These are phyloP conservation scores for Sprattus sprattus DNA, from an alignment of 2,113 vertebrate species.

Conservation along the genomic window DNA sequence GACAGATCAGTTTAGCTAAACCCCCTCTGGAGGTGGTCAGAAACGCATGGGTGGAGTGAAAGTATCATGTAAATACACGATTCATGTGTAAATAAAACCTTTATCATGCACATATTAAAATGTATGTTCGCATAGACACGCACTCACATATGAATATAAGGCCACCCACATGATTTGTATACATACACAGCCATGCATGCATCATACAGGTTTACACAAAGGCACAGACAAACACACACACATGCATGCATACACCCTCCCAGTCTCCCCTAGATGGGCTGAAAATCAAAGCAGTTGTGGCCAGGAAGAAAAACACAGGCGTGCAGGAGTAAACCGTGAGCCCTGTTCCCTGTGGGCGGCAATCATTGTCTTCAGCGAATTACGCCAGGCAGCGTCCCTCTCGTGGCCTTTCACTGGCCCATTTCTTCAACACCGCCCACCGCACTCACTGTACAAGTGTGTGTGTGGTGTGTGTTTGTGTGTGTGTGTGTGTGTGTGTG, in stretches of 20 bases:
- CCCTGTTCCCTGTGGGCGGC: not conserved
- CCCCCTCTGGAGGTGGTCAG: too few species aligned
- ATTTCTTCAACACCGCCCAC: slow-evolving; percentile 9
- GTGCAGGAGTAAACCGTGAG: not conserved
- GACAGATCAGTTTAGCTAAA: too few species aligned
- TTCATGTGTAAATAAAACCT: too few species aligned
- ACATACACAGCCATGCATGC: not conserved
- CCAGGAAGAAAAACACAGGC: not conserved
- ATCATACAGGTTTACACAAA: too few species aligned
- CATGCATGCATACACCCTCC: not conserved
- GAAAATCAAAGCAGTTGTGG: not conserved
- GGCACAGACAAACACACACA: not conserved
- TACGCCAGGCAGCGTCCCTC: not conserved
- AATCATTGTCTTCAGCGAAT: slow-evolving; percentile 9
- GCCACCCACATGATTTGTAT: not conserved
- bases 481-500: not conserved
- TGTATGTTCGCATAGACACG: not conserved
- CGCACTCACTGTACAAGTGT: not conserved
- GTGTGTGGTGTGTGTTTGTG: not conserved
- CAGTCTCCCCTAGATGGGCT: not conserved
- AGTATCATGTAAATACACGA: not conserved
- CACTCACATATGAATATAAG: not conserved
- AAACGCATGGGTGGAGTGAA: not conserved
- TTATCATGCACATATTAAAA: not conserved
- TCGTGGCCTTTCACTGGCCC: not conserved